phyloP scores from a whole-genome alignment of 2,888 invertebrate species.

The Nemoura dubitans region DNA sequence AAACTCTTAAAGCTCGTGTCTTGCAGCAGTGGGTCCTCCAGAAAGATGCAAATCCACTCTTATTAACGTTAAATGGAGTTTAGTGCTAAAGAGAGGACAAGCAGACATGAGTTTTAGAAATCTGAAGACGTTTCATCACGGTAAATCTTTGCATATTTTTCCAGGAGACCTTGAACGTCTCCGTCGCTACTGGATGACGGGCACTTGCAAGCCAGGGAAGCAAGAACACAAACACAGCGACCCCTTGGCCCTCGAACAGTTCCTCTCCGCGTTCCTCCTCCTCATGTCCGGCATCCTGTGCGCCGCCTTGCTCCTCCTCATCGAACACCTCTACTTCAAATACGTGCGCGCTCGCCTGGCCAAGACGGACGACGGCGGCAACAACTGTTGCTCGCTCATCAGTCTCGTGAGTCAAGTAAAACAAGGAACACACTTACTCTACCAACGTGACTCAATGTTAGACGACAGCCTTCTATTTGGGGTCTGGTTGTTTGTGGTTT shows the following conservation, averaged over 20 bases:
- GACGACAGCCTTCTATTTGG: background rate
- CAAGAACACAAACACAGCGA: conserved; percentile 92
- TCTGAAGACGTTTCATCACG: too few relatives aligned
- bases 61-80: too few relatives aligned
- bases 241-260: conserved; percentile 91
- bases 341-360: conserved; percentile 89
- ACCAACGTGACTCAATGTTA: conserved; percentile 20
- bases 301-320: conserved; percentile 83
- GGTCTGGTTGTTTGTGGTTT: background rate
- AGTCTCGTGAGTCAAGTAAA: conserved; percentile 78
- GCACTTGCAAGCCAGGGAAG: conserved; percentile 91
- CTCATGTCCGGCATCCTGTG: conserved; percentile 94
- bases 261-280: conserved; percentile 95
- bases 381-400: conserved; percentile 88
- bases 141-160: too few relatives aligned
- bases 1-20: too few relatives aligned
- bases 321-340: conserved; percentile 95
- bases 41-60: too few relatives aligned
- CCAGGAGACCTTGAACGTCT: conserved; percentile 91
- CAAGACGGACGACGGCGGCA: conserved; percentile 88
- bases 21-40: too few relatives aligned
- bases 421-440: conserved; percentile 26
- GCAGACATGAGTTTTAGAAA: too few relatives aligned
- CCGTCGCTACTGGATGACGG: conserved; percentile 96
- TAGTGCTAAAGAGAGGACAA: too few relatives aligned